Conservation (phyloP, 1,140 invertebrate genomes). For the Aphaenogaster ashmeadi region DNA sequence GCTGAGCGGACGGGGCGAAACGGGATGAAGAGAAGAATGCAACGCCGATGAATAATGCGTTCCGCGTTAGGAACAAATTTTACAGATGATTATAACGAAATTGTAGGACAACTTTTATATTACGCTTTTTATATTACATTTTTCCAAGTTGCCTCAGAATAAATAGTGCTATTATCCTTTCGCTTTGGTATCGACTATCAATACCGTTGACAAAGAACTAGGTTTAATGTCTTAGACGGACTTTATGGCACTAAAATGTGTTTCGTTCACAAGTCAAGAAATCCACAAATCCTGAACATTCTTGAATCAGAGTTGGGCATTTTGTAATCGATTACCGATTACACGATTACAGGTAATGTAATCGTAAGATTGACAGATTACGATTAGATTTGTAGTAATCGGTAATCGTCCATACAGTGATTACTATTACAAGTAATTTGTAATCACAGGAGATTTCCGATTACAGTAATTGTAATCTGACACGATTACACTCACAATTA, state of each 20-base stretch:
- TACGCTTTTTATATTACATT: background rate
- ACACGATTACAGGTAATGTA: too few relatives aligned
- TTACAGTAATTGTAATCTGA: too few relatives aligned
- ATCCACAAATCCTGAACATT: background rate
- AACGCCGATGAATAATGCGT: conserved; percentile 42
- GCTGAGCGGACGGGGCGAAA: background rate
- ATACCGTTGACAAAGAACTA: background rate
- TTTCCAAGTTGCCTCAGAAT: background rate
- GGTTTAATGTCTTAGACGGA: background rate
- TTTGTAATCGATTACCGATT: too few relatives aligned
- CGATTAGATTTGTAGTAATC: too few relatives aligned
- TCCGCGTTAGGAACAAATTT: background rate
- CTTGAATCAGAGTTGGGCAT: too few relatives aligned
- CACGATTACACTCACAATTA: too few relatives aligned
- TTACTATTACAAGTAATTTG: too few relatives aligned
- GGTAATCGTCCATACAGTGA: too few relatives aligned
- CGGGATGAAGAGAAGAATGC: conserved; percentile 6
- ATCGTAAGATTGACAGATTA: too few relatives aligned
- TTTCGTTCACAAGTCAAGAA: background rate
- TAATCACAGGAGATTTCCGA: too few relatives aligned
- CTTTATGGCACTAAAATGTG: background rate
- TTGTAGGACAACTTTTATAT: background rate
- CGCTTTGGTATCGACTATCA: background rate
- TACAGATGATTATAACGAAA: background rate
- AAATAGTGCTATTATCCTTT: background rate